Base-by-base conservation (phyloP, 2,797 vertebrate species). In the Nothura maculosa region DNA sequence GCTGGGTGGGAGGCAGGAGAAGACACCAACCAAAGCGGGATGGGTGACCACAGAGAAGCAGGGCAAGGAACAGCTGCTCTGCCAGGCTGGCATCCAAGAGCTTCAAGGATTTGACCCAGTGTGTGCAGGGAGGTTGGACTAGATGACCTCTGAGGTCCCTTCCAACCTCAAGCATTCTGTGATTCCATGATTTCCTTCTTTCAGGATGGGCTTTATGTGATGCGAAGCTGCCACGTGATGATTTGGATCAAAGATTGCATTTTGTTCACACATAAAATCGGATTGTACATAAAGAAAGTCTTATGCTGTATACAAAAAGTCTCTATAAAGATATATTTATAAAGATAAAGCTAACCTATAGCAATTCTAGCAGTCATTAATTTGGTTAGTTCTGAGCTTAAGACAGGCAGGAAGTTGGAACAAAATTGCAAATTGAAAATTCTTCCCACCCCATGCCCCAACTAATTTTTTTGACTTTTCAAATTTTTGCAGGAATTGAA, bases 111-210 rank as follows among this genome's bases (percentile, higher is more conserved):
- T 89, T n/a, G n/a, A n/a, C n/a, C n/a, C n/a, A n/a, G n/a, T n/a
- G n/a, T n/a, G n/a, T n/a, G n/a, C n/a, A n/a, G n/a, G n/a, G n/a
- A n/a, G n/a, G n/a, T n/a, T n/a, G n/a, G n/a, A n/a, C n/a, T n/a
- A n/a, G n/a, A n/a, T n/a, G n/a, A n/a, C n/a, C n/a, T n/a, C n/a
- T n/a, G n/a, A n/a, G n/a, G n/a, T n/a, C n/a, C n/a, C n/a, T n/a
- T n/a, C n/a, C n/a, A n/a, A n/a, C n/a, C n/a, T n/a, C n/a, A n/a
- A n/a, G n/a, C n/a, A n/a, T n/a, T n/a, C n/a, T n/a, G n/a, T n/a
- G n/a, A n/a, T 85, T 73, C 21, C 6, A 73, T 89, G 85, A 69
- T 27, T 6, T 70, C 83, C 85, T 69, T 27, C 47, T 34, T 85
- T 73, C 25, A 55, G 0, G 60, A 14, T 15, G 67, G 22, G 32